These are phyloP conservation scores for Microcebus murinus DNA, from an alignment of 2,113 vertebrate species.

Conservation along the genomic window DNA sequence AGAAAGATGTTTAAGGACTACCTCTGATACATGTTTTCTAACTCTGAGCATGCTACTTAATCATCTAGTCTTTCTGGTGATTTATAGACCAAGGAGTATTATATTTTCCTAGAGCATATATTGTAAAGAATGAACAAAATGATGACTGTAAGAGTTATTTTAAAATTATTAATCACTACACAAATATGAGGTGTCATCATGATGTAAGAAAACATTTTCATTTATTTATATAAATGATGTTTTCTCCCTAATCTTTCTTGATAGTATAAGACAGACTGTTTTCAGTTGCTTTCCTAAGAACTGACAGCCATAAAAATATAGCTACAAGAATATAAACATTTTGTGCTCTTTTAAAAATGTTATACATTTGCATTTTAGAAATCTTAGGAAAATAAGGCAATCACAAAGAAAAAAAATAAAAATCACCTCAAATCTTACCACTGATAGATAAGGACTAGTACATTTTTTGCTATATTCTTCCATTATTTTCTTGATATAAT, in stretches of 20 bases:
- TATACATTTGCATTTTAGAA: neutral
- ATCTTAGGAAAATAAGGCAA: neutral
- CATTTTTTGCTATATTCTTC: neutral
- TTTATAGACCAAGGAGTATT: neutral
- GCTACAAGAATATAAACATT: neutral
- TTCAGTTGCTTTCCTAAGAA: neutral
- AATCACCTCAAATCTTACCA: neutral
- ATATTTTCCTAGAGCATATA: neutral
- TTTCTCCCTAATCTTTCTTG: neutral
- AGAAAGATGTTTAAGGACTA: neutral
- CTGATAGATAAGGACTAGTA: neutral
- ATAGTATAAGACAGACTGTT: neutral
- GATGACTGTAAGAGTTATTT: neutral
- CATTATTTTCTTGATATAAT: neutral
- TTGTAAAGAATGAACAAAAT: constrained; percentile 15
- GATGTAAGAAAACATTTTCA: neutral
- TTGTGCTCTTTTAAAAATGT: neutral
- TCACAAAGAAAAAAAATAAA: neutral
- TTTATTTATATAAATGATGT: neutral
- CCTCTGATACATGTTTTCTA: neutral
- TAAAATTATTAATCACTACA: neutral
- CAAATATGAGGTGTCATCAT: neutral
- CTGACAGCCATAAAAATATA: neutral
- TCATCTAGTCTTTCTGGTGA: neutral
- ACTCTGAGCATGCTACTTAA: neutral